Base-by-base conservation (phyloP, 2,113 vertebrate genomes). In the Rhabdomys dilectus region DNA sequence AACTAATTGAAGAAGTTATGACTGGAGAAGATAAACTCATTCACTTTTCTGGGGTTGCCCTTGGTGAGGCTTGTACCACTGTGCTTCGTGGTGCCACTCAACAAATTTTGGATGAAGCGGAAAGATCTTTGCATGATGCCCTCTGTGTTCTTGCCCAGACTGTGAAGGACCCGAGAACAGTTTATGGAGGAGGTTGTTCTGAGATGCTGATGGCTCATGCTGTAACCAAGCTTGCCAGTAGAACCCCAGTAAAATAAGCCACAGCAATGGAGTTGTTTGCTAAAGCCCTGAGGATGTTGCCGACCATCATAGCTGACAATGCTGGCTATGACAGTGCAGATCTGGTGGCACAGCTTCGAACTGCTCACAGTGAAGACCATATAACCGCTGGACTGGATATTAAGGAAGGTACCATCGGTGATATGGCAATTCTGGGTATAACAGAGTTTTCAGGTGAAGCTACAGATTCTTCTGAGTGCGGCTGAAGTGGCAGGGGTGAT, bases 391-490 rank as follows among this genome's bases (percentile, higher is more conserved):
- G 99, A n/a, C 98, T 99, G 92, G 99, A 99, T 98, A 99, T 99
- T 99, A 98, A 84, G 39, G 98, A 99, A 76, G 99, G 99, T 76
- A 95, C 95, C 0, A 98, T 99, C 85, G 99, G 99, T 17, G 98
- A 99, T 98, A 99, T 99, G 99, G 98, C 97, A 3, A 62, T 96
- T 42, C 96, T 99, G 97, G 99, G 99, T 48, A 97, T 99, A 96
- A 99, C 99, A 99, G 98, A 99, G 99, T n/a, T 99, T 99, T 98
- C 99, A 99, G 97, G 99, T 99, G 96, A 99, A 99, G 98, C 99
- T 99, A 6, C 99, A 99, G 95, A 99, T 99, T 97, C 97, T 99
- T 98, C 98, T 99, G 95, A 99, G 99, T 0, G 99, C 99, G 4
- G 99, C 99, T 15, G 99, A 99, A 98, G 99, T 99, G 2, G 99